Evolutionary conservation across 2,888 invertebrate genomes (phyloP), one percentile per base, ranked within the genome.

Genomic region (Falcaria lacertinaria): DNA sequence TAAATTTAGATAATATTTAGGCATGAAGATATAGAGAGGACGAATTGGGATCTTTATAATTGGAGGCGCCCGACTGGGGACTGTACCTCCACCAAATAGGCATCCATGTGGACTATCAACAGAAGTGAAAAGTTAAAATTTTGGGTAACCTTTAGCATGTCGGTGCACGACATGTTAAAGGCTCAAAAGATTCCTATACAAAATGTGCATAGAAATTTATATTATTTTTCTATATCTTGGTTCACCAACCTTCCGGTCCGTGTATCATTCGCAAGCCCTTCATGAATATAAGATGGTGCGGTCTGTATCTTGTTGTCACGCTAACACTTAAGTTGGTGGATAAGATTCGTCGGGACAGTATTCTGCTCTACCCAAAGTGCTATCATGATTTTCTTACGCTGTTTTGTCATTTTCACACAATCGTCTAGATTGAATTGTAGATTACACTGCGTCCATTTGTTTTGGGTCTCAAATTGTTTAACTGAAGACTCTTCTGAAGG

Each of bases 211-310:
- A n/a, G n/a, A n/a, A n/a, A n/a, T n/a, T n/a, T n/a, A n/a, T n/a
- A n/a, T n/a, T n/a, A n/a, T n/a, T n/a, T n/a, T n/a, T n/a, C n/a
- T n/a, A 38, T 19, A 33, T 16, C 0, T 33, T 37, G 7, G 44
- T 41, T 50, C 25, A 16, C 13, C 41, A 28, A 49, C 36, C 48
- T 44, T 22, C 6, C 22, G 15, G 41, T 1, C 63, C 32, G 58
- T 75, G 53, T 57, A 68, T 70, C 39, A 39, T 34, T 19, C 41
- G 38, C 41, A 34, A 49, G 52, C 71, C 69, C 64, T 74, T 77
- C 78, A 81, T 82, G 81, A 81, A 84, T 82, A 78, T 75, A 76
- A 77, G 73, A 82, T 80, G 71, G 52, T 69, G 76, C 65, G 77
- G 81, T 74, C 62, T 57, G 56, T 46, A 56, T 60, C 47, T 56